These are phyloP conservation scores for Trichomalopsis sarcophagae DNA, from an alignment of 1,140 invertebrate species.

Conservation along the genomic window DNA sequence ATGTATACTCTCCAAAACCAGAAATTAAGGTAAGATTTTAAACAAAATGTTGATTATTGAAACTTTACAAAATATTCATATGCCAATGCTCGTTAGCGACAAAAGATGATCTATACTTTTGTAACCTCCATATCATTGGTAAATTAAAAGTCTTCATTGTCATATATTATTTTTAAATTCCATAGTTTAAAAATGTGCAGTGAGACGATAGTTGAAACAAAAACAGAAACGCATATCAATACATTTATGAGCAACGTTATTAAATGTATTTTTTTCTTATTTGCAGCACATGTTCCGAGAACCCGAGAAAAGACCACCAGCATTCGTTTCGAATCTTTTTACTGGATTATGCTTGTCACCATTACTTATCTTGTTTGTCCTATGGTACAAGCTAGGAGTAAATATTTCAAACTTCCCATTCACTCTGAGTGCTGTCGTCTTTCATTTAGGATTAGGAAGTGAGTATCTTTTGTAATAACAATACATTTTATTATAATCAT, in stretches of 20 bases:
- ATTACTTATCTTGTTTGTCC: conserved; percentile 86
- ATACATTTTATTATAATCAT: neutral
- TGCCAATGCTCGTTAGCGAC: conserved; percentile 71
- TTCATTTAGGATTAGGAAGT: conserved; percentile 90
- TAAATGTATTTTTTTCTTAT: conserved; percentile 42
- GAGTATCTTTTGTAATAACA: conserved; percentile 59
- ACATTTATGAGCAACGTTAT: neutral
- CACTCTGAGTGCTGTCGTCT: conserved; percentile 86
- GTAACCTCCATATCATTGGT: conserved; percentile 70
- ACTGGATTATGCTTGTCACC: conserved; percentile 89
- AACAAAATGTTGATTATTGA: neutral
- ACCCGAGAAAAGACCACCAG: conserved; percentile 92
- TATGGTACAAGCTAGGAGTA: conserved; percentile 92
- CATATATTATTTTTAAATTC: conserved; percentile 43
- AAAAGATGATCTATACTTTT: conserved; percentile 60
- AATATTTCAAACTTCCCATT: conserved; percentile 91
- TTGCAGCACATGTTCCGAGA: conserved; percentile 92
- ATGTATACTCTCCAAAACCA: conserved; percentile 80
- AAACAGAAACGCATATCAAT: neutral
- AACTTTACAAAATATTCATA: neutral
- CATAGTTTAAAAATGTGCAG: conserved; percentile 7
- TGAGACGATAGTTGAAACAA: neutral
- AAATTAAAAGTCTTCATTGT: conserved; percentile 59
- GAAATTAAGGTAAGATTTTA: conserved; percentile 84
- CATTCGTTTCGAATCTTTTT: conserved; percentile 92